phyloP scores from a whole-genome alignment of 2,797 vertebrate species.

The Enteromius mattozi region DNA sequence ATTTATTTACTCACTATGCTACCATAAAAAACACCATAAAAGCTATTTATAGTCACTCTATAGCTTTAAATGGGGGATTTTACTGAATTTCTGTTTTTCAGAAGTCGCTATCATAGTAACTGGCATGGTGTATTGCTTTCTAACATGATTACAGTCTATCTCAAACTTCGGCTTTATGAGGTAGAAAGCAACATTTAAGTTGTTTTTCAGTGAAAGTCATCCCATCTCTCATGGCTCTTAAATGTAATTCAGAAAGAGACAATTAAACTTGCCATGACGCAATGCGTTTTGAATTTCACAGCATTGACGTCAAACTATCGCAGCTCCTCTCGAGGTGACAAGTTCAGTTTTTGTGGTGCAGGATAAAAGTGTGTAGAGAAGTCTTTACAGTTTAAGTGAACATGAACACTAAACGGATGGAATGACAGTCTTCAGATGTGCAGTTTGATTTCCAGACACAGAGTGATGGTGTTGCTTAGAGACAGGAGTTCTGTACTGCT shows the following conservation, averaged over 20 bases:
- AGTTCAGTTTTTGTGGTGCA: slow-evolving; percentile 6
- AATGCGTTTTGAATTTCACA: neutral
- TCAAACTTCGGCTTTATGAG: neutral
- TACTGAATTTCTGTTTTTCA: neutral
- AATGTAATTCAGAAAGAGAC: neutral
- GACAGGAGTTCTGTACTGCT: slow-evolving; percentile 43
- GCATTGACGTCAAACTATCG: neutral
- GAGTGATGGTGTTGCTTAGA: slow-evolving; percentile 28
- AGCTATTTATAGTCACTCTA: neutral
- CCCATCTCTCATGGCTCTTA: neutral
- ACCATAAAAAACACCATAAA: neutral
- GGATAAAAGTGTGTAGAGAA: neutral
- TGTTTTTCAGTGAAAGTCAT: neutral
- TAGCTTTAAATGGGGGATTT: neutral
- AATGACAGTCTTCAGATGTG: slow-evolving; percentile 4
- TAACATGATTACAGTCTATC: slow-evolving; percentile 1
- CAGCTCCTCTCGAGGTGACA: neutral
- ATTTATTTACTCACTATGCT: neutral
- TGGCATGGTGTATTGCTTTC: neutral
- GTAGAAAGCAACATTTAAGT: neutral
- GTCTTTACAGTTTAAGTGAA: slow-evolving; percentile 5
- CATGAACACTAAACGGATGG: neutral
- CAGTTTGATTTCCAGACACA: slow-evolving; percentile 9
- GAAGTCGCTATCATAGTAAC: neutral
- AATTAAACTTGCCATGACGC: neutral